Conservation (phyloP, 2,888 invertebrate genomes). For the Pseudococcus longispinus region DNA sequence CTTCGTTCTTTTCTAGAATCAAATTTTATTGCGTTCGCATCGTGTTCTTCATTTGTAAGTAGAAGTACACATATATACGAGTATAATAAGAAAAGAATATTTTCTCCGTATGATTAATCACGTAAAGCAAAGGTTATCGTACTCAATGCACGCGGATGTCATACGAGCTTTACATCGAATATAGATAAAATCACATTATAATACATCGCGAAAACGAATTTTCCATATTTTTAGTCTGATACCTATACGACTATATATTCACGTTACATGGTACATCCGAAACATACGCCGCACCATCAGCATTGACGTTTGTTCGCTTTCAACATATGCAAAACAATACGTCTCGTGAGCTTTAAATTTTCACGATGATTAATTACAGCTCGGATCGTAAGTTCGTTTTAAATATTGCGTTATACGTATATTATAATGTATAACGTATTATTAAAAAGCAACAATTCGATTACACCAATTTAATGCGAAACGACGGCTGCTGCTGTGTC, state of each 20-base stretch:
- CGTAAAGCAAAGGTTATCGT: conserved; percentile 3
- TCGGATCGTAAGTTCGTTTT: conserved; percentile 1
- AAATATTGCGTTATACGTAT: background rate
- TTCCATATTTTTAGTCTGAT: background rate
- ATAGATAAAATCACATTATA: background rate
- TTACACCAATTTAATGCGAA: background rate
- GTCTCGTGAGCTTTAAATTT: conserved; percentile 17
- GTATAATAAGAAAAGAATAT: background rate
- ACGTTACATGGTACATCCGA: background rate
- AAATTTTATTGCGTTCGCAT: background rate
- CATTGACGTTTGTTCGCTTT: background rate
- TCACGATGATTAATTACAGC: background rate
- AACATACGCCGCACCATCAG: background rate
- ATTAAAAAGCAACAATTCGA: conserved; percentile 26
- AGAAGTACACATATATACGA: background rate
- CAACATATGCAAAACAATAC: background rate
- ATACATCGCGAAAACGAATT: background rate
- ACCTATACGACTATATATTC: background rate
- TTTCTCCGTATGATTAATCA: background rate
- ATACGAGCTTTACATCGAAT: background rate
- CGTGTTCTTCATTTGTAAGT: background rate
- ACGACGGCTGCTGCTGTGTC: background rate
- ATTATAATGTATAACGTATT: background rate
- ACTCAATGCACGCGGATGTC: background rate
- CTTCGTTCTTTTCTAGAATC: background rate